These are phyloP conservation scores for Phrynocephalus vlangalii DNA, from an alignment of 2,797 vertebrate species.

Conservation along the genomic window DNA sequence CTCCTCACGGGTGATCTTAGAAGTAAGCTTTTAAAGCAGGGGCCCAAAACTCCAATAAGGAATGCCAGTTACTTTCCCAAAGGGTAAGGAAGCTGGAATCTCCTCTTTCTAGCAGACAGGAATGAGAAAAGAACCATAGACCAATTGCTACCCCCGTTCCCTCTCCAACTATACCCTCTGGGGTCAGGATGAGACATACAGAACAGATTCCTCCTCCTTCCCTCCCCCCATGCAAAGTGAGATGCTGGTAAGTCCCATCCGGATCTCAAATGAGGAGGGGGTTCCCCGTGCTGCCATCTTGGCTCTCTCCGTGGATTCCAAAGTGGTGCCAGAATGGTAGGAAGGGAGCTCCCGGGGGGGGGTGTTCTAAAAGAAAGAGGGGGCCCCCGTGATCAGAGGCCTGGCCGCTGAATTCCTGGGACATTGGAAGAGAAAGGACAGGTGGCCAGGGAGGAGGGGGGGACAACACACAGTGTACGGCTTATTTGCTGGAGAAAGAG, in stretches of 20 bases:
- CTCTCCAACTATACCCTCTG: background rate
- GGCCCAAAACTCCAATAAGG: background rate
- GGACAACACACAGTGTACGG: no score
- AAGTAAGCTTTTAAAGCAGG: background rate
- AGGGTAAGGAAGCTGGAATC: background rate
- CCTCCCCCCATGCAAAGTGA: background rate
- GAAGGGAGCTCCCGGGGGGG: no score
- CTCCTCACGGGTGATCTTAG: background rate
- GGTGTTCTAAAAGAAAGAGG: no score
- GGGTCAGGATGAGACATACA: background rate
- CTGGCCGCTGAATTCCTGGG: constrained; percentile 20
- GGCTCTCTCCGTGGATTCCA: background rate
- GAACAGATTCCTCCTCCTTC: background rate
- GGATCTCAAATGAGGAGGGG: background rate
- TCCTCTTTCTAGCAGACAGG: background rate
- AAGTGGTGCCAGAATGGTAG: background rate
- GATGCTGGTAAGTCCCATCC: background rate
- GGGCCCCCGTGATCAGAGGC: background rate
- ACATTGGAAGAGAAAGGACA: background rate
- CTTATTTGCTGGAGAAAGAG: background rate
- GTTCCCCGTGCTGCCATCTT: background rate
- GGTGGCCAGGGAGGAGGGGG: no score
- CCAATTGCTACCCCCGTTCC: background rate
- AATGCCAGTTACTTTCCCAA: background rate
- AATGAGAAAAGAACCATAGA: background rate